Percentiles rank a stretch among this genome's conserved stretches.
Evolutionary conservation across 92 coral and sea anemone species (phyloP).

Genomic region (Epizoanthus illoricatus): DNA sequence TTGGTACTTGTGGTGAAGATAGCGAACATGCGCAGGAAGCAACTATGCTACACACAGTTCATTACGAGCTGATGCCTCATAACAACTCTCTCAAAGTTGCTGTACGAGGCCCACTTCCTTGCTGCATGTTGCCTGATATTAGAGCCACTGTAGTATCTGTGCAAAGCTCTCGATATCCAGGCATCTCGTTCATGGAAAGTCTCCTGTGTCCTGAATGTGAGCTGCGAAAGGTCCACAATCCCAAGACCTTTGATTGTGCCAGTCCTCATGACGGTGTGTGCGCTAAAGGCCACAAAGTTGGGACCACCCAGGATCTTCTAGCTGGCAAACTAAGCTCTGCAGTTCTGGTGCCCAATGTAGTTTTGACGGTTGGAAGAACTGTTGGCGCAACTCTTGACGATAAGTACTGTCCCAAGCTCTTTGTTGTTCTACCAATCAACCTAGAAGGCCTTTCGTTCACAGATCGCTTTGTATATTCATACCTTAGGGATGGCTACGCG

Average conservation of each 20-base stretch:
- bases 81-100: conserved; percentile 36
- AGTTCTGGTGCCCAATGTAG: neutral
- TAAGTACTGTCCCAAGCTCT: conserved; percentile 46
- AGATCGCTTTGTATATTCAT: conserved; percentile 43
- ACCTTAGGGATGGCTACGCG: conserved; percentile 49
- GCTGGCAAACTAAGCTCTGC: conserved; percentile 8
- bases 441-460: conserved; percentile 29
- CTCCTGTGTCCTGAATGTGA: conserved; percentile 52
- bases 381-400: conserved; percentile 35
- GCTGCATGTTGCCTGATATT: conserved; percentile 38
- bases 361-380: conserved; percentile 10
- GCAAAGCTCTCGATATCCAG: conserved; percentile 28
- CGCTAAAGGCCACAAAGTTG: conserved; percentile 36
- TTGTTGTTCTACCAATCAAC: conserved; percentile 46
- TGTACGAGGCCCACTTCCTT: conserved; percentile 44
- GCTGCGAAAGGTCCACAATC: conserved; percentile 24
- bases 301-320: neutral
- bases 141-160: conserved; percentile 25
- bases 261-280: conserved; percentile 35
- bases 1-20: neutral
- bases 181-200: conserved; percentile 4
- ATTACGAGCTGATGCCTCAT: conserved; percentile 45
- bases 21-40: neutral
- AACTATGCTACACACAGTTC: conserved; percentile 28
- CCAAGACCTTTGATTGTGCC: neutral